A percentile compares a stretch with the other conserved stretches of the same genome.
These are phyloP conservation scores for Hipposideros armiger DNA, from an alignment of 2,113 vertebrate genomes.

Conservation along the genomic window DNA sequence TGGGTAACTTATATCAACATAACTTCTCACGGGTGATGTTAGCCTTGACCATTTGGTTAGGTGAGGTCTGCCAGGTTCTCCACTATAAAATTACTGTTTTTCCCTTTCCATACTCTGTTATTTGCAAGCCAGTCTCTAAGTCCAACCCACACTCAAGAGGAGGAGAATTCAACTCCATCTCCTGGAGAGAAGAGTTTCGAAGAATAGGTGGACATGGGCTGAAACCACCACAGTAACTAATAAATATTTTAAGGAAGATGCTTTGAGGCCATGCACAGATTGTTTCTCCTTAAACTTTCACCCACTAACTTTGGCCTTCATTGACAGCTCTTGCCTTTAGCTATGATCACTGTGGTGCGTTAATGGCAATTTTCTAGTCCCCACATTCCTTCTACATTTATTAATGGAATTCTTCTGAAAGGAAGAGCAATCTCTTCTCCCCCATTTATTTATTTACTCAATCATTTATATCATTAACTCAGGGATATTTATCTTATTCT, in stretches of 20 bases:
- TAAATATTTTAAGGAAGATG: not conserved
- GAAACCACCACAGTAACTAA: slow-evolving; percentile 15
- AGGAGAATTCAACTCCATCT: not conserved
- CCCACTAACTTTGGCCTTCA: not conserved
- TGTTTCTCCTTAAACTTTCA: slow-evolving; percentile 31
- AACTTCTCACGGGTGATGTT: not conserved
- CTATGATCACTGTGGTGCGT: not conserved
- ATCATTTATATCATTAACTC: not conserved
- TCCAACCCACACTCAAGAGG: not conserved
- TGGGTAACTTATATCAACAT: not conserved
- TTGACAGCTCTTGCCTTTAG: not conserved
- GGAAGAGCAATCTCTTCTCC: not conserved
- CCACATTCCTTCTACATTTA: not conserved
- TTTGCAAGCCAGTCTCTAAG: not conserved
- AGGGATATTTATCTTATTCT: not conserved
- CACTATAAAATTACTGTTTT: not conserved
- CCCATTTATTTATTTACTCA: not conserved
- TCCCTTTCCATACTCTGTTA: not conserved
- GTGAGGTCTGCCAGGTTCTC: not conserved
- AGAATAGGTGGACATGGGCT: not conserved
- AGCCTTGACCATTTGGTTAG: not conserved
- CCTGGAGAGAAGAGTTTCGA: not conserved
- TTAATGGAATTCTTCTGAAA: slow-evolving; percentile 44
- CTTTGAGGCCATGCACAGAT: not conserved
- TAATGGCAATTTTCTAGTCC: not conserved